phyloP scores from a whole-genome alignment of 2,797 vertebrate genomes.

The Fratercula arctica region DNA sequence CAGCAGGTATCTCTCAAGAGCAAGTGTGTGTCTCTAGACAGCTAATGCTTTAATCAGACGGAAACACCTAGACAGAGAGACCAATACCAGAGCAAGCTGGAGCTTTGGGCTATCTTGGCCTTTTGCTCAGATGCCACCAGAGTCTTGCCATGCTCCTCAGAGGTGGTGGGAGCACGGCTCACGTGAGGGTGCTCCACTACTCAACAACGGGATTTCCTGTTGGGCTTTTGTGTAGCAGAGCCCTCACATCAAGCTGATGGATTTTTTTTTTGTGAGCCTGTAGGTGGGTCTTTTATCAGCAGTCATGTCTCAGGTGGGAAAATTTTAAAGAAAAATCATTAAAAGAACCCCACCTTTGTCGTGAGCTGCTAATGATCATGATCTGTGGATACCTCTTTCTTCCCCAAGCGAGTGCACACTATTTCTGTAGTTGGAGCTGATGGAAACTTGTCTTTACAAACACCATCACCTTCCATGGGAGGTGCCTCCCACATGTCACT shows the following conservation, averaged over 20 bases:
- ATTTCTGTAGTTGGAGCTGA: neutral
- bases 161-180: neutral
- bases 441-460: constrained; percentile 9
- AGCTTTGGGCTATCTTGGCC: neutral
- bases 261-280: neutral
- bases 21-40: neutral
- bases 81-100: neutral
- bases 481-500: neutral
- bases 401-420: neutral
- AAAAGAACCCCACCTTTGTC: rapidly evolving
- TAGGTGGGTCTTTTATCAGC: neutral
- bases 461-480: neutral
- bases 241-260: neutral
- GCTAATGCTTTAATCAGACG: neutral
- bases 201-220: neutral
- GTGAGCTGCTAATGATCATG: neutral
- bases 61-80: neutral
- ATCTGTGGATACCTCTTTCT: neutral
- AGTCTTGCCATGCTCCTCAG: neutral
- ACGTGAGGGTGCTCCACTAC: neutral
- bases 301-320: neutral
- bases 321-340: neutral
- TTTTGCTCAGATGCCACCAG: neutral
- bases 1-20: neutral
- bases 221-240: neutral